A percentile compares a stretch with the other conserved stretches of the same genome.
Evolutionary conservation across 2,797 vertebrate species (phyloP).

Genomic region (Tauraco hartlaubi): DNA sequence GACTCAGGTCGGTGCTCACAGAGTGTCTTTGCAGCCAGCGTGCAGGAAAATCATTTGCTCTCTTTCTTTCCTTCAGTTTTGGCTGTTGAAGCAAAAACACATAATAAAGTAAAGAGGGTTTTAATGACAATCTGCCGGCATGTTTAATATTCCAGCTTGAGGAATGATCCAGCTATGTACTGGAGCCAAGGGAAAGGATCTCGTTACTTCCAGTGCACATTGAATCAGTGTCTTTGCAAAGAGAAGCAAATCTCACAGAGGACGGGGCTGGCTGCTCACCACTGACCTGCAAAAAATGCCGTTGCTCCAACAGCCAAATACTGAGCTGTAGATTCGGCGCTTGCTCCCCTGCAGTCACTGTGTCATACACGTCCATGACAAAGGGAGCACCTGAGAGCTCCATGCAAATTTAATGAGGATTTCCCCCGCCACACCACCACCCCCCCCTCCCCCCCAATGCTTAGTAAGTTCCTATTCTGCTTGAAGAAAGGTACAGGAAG

Average conservation of each 20-base stretch:
- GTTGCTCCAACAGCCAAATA: not conserved
- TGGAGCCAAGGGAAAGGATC: constrained; percentile 32
- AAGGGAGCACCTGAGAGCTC: not conserved
- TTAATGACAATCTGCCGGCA: constrained; percentile 67
- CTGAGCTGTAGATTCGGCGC: not conserved
- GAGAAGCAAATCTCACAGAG: not conserved
- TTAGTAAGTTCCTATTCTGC: not conserved
- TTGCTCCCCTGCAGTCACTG: not conserved
- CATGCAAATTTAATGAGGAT: not conserved
- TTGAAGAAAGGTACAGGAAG: not conserved
- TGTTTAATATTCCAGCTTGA: constrained; percentile 66
- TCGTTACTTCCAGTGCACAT: not conserved
- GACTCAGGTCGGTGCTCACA: not conserved
- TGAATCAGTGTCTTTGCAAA: not conserved
- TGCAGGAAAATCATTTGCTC: not conserved
- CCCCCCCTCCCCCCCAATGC: not conserved
- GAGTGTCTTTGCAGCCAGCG: not conserved
- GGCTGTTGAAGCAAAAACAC: constrained; percentile 64
- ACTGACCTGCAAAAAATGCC: not conserved
- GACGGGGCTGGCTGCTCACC: not conserved
- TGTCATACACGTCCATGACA: not conserved
- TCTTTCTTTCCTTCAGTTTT: constrained; percentile 34
- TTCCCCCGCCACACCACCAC: too few species aligned
- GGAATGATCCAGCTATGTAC: constrained; percentile 39
- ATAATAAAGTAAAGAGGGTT: constrained; percentile 65